Base-by-base conservation (phyloP, 2,113 vertebrate species). In the Limnothrissa miodon region DNA sequence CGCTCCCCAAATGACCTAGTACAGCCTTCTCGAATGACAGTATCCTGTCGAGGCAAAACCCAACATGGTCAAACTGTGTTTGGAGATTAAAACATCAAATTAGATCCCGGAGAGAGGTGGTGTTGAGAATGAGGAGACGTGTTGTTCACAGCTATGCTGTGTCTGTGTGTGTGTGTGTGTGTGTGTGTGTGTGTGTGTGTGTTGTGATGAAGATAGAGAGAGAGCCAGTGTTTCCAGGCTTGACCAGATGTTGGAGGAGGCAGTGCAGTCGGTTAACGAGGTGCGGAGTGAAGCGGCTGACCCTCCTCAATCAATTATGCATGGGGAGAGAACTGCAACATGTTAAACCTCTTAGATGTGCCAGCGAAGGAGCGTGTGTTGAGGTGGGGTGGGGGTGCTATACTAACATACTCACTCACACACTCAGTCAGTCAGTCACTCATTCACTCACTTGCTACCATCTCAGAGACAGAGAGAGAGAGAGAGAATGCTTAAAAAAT, bases 201-300 rank as follows among this genome's bases (percentile, higher is more conserved):
- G 66, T 62, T 74, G 29, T 29, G 10, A 36, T 15, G 33, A 5
- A 15, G 66, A 6, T 15, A 33, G 29, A 36, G 66, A 17, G 29
- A 39, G 66, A 36, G 87, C 83, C 81, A 80, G 33, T 87, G 87
- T 90, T 90, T 88, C 87, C 84, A 84, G 89, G 82, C 82, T 85
- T 85, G 86, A 88, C 88, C 92, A 92, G 91, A 91, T 93, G 92
- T 90, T 91, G 86, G 89, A 89, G 92, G 90, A 92, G 91, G 91
- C 93, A 92, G 90, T 93, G 92, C 90, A 92, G 90, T 92, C 91
- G 90, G 92, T 93, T 93, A 94, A 94, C 92, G 92, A 93, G 93
- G 93, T 93, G 92, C 91, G 91, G 92, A 44, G 87, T 89, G 90
- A 92, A 94, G 89, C 90, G 87, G 87, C 85, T 90, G 90, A 84